Conservation (phyloP, 2,888 invertebrate genomes). For the Psococerastis gibbosa region DNA sequence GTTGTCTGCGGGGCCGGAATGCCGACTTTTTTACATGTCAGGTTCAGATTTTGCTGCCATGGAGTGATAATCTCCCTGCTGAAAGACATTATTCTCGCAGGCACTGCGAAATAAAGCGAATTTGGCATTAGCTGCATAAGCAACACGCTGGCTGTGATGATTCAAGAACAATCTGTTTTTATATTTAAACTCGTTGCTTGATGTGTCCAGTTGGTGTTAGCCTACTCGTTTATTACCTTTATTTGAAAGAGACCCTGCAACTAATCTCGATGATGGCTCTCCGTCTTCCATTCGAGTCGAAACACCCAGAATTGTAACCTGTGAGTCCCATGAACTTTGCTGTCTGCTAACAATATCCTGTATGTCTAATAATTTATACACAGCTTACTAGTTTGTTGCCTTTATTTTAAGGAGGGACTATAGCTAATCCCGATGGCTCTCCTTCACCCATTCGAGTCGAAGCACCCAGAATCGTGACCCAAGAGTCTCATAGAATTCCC, state of each 20-base stretch:
- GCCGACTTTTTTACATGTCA: constrained; percentile 73
- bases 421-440: constrained; percentile 55
- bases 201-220: too few relatives aligned
- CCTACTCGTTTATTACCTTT: constrained; percentile 32
- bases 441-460: constrained; percentile 73
- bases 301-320: too few relatives aligned
- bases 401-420: constrained; percentile 53
- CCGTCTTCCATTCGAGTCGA: constrained; percentile 73
- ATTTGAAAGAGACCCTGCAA: constrained; percentile 55
- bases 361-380: too few relatives aligned
- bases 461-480: constrained; percentile 53
- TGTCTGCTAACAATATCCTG: too few relatives aligned
- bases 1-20: constrained; percentile 54
- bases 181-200: too few relatives aligned
- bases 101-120: constrained; percentile 35
- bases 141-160: too few relatives aligned
- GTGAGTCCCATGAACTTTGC: too few relatives aligned
- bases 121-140: too few relatives aligned
- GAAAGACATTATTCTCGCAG: constrained; percentile 78
- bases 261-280: constrained; percentile 57
- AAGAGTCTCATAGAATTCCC: constrained; percentile 49
- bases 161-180: too few relatives aligned
- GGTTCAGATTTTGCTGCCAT: constrained; percentile 69
- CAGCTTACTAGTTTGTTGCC: constrained; percentile 27
- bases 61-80: constrained; percentile 58